phyloP scores from a whole-genome alignment of 2,113 vertebrate species.

The Vireo altiloquus region DNA sequence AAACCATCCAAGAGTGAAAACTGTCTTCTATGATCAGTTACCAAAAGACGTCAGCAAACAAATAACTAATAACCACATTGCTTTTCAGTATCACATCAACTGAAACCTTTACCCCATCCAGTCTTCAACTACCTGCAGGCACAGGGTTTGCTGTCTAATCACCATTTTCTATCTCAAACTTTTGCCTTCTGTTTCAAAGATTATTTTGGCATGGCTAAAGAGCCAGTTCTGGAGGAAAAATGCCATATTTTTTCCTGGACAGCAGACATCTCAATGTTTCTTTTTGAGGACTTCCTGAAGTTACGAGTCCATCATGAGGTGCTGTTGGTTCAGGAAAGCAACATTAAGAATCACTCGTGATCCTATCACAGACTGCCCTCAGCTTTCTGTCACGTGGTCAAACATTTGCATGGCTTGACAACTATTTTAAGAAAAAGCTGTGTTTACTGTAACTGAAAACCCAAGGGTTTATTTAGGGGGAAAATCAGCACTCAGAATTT shows the following conservation, averaged over 20 bases:
- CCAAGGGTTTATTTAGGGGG: background rate
- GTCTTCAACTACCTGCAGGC: background rate
- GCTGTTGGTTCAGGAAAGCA: background rate
- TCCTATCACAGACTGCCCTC: background rate
- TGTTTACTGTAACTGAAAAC: constrained; percentile 31
- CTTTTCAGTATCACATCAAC: background rate
- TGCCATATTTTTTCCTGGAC: background rate
- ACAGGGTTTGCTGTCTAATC: background rate
- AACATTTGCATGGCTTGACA: background rate
- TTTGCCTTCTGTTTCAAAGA: background rate
- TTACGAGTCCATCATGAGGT: background rate
- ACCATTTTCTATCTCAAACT: background rate
- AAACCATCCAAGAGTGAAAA: background rate
- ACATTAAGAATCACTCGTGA: background rate
- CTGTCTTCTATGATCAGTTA: background rate
- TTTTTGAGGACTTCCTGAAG: background rate
- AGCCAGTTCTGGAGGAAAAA: background rate
- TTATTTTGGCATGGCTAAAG: background rate
- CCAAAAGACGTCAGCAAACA: background rate
- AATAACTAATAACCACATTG: background rate
- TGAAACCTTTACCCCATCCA: background rate
- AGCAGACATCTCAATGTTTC: background rate
- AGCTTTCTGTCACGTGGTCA: background rate
- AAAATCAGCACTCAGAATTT: background rate
- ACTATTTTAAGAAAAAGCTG: constrained; percentile 8